These are phyloP conservation scores for Lypha dubia DNA, from an alignment of 2,888 invertebrate species.

Conservation along the genomic window DNA sequence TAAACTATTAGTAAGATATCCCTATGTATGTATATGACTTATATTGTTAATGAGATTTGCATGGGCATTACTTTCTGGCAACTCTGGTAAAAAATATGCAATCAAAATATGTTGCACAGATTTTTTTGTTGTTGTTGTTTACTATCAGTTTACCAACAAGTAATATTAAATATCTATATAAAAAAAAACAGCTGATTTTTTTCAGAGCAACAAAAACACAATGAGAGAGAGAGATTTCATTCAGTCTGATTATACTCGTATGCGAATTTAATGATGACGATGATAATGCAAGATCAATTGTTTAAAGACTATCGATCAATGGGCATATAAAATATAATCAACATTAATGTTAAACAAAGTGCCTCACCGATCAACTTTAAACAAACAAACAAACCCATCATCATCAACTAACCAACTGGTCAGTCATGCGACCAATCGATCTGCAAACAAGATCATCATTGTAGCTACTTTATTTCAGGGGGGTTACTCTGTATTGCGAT, in stretches of 20 bases:
- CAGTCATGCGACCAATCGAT: slow-evolving; percentile 37
- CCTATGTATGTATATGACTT: slow-evolving; percentile 6
- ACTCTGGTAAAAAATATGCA: not conserved
- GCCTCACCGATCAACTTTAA: slow-evolving; percentile 45
- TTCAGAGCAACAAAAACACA: slow-evolving; percentile 1
- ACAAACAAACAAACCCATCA: slow-evolving; percentile 38
- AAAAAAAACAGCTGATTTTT: slow-evolving; percentile 50
- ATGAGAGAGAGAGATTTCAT: slow-evolving; percentile 51
- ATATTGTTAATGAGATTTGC: not conserved
- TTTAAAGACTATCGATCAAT: slow-evolving; percentile 64
- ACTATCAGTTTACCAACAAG: slow-evolving; percentile 35
- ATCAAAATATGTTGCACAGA: not conserved
- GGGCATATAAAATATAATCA: slow-evolving; percentile 18
- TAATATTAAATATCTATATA: slow-evolving; percentile 20
- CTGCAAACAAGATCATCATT: slow-evolving; percentile 41
- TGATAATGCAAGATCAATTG: slow-evolving; percentile 48
- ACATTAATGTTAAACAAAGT: slow-evolving; percentile 42
- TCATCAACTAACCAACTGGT: no score
- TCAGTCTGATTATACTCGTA: slow-evolving; percentile 30
- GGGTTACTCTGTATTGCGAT: no score
- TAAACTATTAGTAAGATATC: no score
- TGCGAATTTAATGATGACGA: slow-evolving; percentile 10
- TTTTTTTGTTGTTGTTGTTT: slow-evolving; percentile 22
- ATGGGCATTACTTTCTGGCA: slow-evolving; percentile 24
- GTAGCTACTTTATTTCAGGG: not conserved